Evolutionary conservation across 2,888 invertebrate genomes (phyloP), one percentile per base, ranked within the genome.

Genomic region (Drosophila neoperkinsi): DNA sequence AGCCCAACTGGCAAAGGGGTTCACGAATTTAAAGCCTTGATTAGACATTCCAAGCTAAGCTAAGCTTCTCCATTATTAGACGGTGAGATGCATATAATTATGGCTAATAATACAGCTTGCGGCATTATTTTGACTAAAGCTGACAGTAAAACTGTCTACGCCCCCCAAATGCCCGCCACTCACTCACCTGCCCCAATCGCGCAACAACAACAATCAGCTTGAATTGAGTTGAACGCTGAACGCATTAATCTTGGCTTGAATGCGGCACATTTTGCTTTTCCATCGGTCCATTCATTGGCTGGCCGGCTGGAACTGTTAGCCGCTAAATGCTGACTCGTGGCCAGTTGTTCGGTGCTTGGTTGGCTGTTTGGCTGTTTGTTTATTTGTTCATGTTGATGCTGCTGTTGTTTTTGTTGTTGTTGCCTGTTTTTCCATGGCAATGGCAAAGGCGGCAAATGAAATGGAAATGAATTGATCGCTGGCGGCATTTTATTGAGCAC

Each of bases 61-160:
- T 71, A 62, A 67, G 79, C 86, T 82, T 75, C 75, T 81, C 73
- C 77, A 73, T 81, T 82, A 83, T 82, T 81, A 78, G 79, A 60
- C 43, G 73, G 64, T 75, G 70, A 81, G 84, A 87, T 87, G 87
- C 77, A 81, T 83, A 87, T 87, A 90, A 90, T 90, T 90, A 88
- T 81, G 77, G 80, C 82, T 91, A 90, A 90, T 90, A 88, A 88
- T 85, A 90, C 79, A 82, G 79, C 82, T 75, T 66, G 77, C 78
- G 77, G 88, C 86, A 79, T 77, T 71, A 81, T 82, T 83, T 90
- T 82, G 84, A 78, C 85, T 80, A 75, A 86, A 76, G 80, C 83
- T 89, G 85, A 90, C 86, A 86, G 78, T 77, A 79, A 82, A 81
- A 84, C 90, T 78, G 84, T 89, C 89, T 89, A 84, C 79, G 84